Conservation (phyloP, 2,888 invertebrate genomes). For the Syritta pipiens region DNA sequence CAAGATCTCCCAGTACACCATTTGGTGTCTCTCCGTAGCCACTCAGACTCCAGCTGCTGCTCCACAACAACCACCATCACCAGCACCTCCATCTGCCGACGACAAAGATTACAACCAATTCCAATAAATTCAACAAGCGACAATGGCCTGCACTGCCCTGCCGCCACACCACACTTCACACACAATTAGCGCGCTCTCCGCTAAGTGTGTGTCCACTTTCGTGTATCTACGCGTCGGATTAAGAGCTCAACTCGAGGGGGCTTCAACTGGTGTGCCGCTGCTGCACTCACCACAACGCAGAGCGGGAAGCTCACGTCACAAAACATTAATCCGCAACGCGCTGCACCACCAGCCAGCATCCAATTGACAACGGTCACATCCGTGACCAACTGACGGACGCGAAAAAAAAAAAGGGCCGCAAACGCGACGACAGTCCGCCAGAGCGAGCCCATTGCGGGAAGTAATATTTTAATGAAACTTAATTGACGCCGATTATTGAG, state of each 20-base stretch:
- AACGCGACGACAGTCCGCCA: constrained; percentile 20
- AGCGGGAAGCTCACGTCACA: constrained; percentile 35
- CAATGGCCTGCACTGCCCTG: constrained; percentile 57
- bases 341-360: constrained; percentile 37
- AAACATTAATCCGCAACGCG: constrained; percentile 50
- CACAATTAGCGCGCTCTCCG: constrained; percentile 41
- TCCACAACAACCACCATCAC: not conserved
- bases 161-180: constrained; percentile 61
- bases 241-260: constrained; percentile 27
- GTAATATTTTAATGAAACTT: constrained; percentile 69
- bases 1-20: no score
- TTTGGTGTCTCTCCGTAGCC: not conserved
- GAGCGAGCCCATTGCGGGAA: constrained; percentile 45
- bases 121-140: constrained; percentile 65
- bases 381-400: constrained; percentile 10
- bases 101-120: constrained; percentile 56
- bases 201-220: constrained; percentile 18
- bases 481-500: constrained; percentile 67
- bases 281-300: constrained; percentile 37
- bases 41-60: not conserved
- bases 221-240: constrained; percentile 38
- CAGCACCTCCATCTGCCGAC: constrained; percentile 1
- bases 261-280: not conserved
- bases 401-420: not conserved
- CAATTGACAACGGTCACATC: constrained; percentile 53